Evolutionary conservation across 2,797 vertebrate genomes (phyloP).

Genomic region (Rhinichthys osculus): DNA sequence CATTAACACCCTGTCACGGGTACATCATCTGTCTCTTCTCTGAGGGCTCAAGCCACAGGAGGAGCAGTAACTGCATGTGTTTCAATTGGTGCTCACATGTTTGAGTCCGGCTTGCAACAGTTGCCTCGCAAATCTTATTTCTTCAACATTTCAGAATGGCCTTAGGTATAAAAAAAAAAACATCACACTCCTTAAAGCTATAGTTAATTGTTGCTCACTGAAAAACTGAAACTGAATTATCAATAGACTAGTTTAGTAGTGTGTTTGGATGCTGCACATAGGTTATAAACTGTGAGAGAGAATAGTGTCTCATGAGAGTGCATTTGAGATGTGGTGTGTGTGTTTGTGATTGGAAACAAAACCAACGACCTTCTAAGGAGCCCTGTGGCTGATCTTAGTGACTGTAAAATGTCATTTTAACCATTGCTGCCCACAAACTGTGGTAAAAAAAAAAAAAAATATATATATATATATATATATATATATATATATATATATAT

Average conservation of each 20-base stretch:
- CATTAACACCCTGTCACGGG: conserved; percentile 10
- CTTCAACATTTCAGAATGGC: not conserved
- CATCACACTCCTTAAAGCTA: not conserved
- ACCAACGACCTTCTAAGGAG: not conserved
- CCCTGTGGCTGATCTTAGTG: conserved; percentile 52
- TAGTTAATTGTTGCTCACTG: not conserved
- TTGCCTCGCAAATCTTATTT: not conserved
- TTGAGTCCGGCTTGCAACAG: not conserved
- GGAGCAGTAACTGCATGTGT: not conserved
- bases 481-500: too few species aligned
- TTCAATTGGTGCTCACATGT: not conserved
- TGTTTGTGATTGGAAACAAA: conserved; percentile 30
- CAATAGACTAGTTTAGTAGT: not conserved
- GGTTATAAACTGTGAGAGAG: not conserved
- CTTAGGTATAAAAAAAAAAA: not conserved
- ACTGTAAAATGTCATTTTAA: conserved; percentile 68
- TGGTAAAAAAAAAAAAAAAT: not conserved
- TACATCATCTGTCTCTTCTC: not conserved
- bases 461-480: too few species aligned
- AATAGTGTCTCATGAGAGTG: not conserved
- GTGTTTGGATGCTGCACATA: not conserved
- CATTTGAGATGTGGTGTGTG: conserved; percentile 7
- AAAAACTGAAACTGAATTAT: not conserved
- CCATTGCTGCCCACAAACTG: not conserved
- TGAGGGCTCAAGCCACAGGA: conserved; percentile 50